A percentile compares a stretch with the other conserved stretches of the same genome.
Conservation (phyloP, 2,113 vertebrate genomes). For the Prionailurus bengalensis region DNA sequence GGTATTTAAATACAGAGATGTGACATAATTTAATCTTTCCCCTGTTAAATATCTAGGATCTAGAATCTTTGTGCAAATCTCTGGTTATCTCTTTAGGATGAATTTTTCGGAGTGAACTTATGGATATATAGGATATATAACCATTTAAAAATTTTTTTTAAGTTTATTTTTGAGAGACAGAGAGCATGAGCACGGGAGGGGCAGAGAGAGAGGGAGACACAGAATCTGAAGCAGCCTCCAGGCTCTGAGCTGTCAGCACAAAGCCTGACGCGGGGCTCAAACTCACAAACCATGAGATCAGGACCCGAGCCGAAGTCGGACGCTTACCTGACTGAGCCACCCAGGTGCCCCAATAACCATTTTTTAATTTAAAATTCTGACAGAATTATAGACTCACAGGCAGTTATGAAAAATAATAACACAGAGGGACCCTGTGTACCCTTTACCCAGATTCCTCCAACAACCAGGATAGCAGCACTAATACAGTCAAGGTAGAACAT, state of each 20-base stretch:
- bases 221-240: too few relatives aligned
- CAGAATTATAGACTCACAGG: not conserved
- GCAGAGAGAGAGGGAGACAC: too few relatives aligned
- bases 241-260: too few relatives aligned
- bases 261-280: too few relatives aligned
- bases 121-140: not conserved
- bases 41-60: not conserved
- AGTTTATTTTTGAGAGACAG: too few relatives aligned
- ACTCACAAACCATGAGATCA: too few relatives aligned
- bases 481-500: not conserved
- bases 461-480: not conserved
- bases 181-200: too few relatives aligned
- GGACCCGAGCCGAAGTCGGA: too few relatives aligned
- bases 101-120: not conserved
- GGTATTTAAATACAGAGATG: not conserved
- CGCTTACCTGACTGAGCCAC: too few relatives aligned
- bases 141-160: too few relatives aligned
- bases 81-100: not conserved
- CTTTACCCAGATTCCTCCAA: not conserved
- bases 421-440: not conserved
- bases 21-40: not conserved
- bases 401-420: not conserved
- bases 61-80: not conserved
- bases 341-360: not conserved
- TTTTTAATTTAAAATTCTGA: conserved; percentile 11